Percentiles rank a stretch among this genome's conserved stretches.
Conservation (phyloP, 2,797 vertebrate species). For the Clarias platycephalus region DNA sequence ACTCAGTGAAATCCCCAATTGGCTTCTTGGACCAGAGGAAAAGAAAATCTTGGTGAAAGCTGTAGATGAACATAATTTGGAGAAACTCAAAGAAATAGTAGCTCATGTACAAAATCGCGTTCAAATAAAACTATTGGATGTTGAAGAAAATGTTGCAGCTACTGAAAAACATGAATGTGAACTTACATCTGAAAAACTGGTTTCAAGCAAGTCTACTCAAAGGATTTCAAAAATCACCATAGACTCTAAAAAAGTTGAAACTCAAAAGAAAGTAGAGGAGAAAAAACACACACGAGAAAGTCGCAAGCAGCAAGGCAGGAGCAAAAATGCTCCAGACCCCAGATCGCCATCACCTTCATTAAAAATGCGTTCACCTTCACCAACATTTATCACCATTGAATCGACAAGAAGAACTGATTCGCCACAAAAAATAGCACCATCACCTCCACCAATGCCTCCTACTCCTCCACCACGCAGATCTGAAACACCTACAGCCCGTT, state of each 20-base stretch:
- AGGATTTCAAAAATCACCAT: constrained; percentile 73
- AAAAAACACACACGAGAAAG: constrained; percentile 61
- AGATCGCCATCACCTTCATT: constrained; percentile 73
- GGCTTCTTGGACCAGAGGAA: constrained; percentile 73
- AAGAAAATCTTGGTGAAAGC: constrained; percentile 66
- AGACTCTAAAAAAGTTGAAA: constrained; percentile 69
- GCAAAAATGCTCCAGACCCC: constrained; percentile 65
- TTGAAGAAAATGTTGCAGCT: constrained; percentile 67
- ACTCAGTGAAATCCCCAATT: constrained; percentile 72
- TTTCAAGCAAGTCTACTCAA: constrained; percentile 57
- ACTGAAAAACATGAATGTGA: constrained; percentile 73
- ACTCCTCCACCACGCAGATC: constrained; percentile 72
- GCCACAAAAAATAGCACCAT: constrained; percentile 70
- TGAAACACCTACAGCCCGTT: constrained; percentile 70
- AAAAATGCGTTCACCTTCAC: constrained; percentile 80
- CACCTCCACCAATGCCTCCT: constrained; percentile 71
- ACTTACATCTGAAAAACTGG: constrained; percentile 61
- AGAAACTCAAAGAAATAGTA: constrained; percentile 72
- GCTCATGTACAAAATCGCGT: constrained; percentile 67
- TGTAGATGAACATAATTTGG: constrained; percentile 63
- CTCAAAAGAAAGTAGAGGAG: constrained; percentile 61
- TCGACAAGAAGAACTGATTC: constrained; percentile 78
- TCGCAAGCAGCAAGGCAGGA: constrained; percentile 67
- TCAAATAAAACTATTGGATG: constrained; percentile 68
- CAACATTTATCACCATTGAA: constrained; percentile 87